A percentile compares a stretch with the other conserved stretches of the same genome.
phyloP scores from a whole-genome alignment of 2,797 vertebrate genomes.

The Astyanax mexicanus region DNA sequence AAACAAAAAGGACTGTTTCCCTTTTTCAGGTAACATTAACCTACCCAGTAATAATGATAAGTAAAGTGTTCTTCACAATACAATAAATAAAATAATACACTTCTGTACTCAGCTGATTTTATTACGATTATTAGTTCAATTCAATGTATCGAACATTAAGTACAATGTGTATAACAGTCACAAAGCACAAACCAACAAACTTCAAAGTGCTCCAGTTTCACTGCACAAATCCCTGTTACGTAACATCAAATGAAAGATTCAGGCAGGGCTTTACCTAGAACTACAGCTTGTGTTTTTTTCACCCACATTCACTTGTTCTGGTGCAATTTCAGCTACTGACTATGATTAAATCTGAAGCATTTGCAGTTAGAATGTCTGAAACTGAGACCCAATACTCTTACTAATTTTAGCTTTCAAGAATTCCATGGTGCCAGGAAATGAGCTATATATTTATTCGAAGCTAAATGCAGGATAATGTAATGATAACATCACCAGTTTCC shows the following conservation, averaged over 20 bases:
- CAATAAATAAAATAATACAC: too few relatives aligned
- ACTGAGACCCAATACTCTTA: neutral
- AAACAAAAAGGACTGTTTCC: too few relatives aligned
- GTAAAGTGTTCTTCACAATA: too few relatives aligned
- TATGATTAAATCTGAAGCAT: neutral
- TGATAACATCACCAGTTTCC: neutral
- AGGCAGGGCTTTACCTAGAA: neutral
- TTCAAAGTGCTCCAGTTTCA: neutral
- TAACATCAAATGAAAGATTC: conserved; percentile 8
- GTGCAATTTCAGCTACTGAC: neutral
- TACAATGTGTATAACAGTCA: neutral
- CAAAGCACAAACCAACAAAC: conserved; percentile 6
- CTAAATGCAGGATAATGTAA: neutral
- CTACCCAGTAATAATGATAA: too few relatives aligned
- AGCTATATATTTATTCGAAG: neutral
- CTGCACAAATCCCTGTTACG: neutral
- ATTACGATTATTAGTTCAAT: too few relatives aligned
- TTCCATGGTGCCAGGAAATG: neutral
- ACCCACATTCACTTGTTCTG: neutral
- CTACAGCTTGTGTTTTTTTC: neutral
- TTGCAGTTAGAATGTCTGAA: neutral
- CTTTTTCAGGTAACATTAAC: too few relatives aligned
- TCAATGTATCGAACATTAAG: too few relatives aligned
- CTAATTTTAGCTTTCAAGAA: neutral
- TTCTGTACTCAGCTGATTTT: too few relatives aligned